Evolutionary conservation across 2,113 vertebrate genomes (phyloP).

Genomic region (Accipiter cooperii): DNA sequence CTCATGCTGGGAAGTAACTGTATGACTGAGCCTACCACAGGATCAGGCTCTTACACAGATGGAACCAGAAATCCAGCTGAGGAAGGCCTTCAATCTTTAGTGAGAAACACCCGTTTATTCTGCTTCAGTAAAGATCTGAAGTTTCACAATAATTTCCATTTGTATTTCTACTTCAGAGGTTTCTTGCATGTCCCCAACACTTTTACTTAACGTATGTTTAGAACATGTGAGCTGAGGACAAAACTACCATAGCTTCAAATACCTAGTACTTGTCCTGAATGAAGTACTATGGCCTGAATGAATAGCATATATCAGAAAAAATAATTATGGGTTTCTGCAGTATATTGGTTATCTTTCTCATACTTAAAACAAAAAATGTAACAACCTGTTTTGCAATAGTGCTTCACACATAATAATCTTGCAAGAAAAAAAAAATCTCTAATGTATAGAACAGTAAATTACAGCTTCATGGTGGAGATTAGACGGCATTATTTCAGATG

Average conservation of each 20-base stretch:
- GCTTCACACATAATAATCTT: background rate
- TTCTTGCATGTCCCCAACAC: background rate
- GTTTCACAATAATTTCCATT: background rate
- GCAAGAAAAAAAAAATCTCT: background rate
- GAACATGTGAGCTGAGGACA: background rate
- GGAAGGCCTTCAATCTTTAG: background rate
- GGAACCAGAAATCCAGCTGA: background rate
- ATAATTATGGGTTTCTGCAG: background rate
- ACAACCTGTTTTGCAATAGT: background rate
- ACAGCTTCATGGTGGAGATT: background rate
- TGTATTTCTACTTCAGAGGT: background rate
- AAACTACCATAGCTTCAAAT: background rate
- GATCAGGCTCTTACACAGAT: background rate
- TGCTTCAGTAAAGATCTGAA: background rate
- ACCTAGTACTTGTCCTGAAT: background rate
- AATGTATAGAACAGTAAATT: background rate
- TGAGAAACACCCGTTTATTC: background rate
- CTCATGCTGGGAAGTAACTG: background rate
- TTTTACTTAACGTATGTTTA: background rate
- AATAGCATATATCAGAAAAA: background rate
- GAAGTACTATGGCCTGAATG: background rate
- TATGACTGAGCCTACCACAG: background rate
- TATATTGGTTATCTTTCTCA: background rate
- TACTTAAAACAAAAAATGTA: background rate
- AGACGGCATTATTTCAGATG: background rate